Percentiles rank a stretch among this genome's conserved stretches.
Evolutionary conservation across 2,113 vertebrate genomes (phyloP).

Genomic region (Cyprinodon brontotheroides): DNA sequence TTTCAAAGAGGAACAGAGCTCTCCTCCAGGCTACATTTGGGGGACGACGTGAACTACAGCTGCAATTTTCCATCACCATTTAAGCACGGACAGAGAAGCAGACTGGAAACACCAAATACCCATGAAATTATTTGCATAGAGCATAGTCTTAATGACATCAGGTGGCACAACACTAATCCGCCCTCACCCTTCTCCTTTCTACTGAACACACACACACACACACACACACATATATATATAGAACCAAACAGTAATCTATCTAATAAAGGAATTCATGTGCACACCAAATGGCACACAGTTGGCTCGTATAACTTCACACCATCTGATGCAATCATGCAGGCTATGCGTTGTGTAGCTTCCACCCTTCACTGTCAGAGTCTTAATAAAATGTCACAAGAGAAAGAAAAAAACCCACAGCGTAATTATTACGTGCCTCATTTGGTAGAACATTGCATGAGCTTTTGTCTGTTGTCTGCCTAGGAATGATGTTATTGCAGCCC

Average conservation of each 20-base stretch:
- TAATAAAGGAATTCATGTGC: conserved; percentile 49
- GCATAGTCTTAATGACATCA: conserved; percentile 44
- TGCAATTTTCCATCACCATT: conserved; percentile 31
- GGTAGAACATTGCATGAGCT: conserved; percentile 67
- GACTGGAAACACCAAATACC: conserved; percentile 65
- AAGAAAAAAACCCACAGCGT: conserved; percentile 45
- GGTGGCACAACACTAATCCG: conserved; percentile 42
- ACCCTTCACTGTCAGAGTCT: conserved; percentile 45
- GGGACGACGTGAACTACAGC: conserved; percentile 30
- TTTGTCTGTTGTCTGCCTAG: conserved; percentile 71
- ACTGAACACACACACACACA: neutral
- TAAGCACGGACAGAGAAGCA: conserved; percentile 21
- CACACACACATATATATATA: neutral
- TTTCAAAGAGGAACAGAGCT: conserved; percentile 33
- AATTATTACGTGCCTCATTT: conserved; percentile 78
- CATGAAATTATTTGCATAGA: conserved; percentile 53
- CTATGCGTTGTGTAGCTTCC: conserved; percentile 54
- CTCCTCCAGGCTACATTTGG: conserved; percentile 46
- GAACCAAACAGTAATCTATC: conserved; percentile 21
- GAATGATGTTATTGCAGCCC: conserved; percentile 73
- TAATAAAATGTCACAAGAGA: conserved; percentile 72
- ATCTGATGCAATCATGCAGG: conserved; percentile 51
- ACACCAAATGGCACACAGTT: conserved; percentile 29
- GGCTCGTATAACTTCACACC: conserved; percentile 55
- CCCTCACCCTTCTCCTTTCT: neutral